A percentile compares a stretch with the other conserved stretches of the same genome.
phyloP scores from a whole-genome alignment of 2,113 vertebrate genomes.

The Nothobranchius kuhntae region DNA sequence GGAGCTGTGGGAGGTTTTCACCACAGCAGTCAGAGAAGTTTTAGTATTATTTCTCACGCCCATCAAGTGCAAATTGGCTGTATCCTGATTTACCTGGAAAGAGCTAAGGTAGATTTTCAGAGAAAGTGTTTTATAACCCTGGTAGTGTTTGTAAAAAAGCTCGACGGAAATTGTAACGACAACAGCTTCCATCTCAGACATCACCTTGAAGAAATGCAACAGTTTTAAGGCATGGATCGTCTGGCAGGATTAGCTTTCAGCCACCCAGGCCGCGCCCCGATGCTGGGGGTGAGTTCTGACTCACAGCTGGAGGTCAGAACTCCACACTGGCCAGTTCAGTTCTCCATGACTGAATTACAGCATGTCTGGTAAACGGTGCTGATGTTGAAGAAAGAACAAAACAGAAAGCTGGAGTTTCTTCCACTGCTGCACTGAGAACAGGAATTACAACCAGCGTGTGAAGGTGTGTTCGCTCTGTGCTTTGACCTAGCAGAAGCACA shows the following conservation, averaged over 20 bases:
- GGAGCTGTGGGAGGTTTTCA: too few species aligned
- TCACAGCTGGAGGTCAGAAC: neutral
- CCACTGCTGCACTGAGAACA: neutral
- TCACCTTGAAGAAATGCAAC: too few species aligned
- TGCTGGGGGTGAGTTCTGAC: neutral
- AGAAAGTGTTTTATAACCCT: too few species aligned
- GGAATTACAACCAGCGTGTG: neutral
- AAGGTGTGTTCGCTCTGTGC: neutral
- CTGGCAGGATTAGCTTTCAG: neutral
- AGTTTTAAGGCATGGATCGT: neutral
- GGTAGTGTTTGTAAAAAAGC: too few species aligned
- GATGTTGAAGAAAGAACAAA: neutral
- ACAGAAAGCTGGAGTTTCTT: neutral
- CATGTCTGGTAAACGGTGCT: neutral
- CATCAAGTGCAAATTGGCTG: too few species aligned
- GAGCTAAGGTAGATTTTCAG: too few species aligned
- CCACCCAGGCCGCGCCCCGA: neutral
- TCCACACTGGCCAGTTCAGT: neutral
- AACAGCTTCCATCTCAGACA: too few species aligned
- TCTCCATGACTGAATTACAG: neutral
- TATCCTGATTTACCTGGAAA: too few species aligned
- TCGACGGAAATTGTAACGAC: too few species aligned
- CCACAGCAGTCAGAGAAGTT: too few species aligned
- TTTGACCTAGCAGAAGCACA: neutral
- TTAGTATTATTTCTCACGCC: too few species aligned